phyloP scores from a whole-genome alignment of 2,797 vertebrate species.

The Argentina silus region DNA sequence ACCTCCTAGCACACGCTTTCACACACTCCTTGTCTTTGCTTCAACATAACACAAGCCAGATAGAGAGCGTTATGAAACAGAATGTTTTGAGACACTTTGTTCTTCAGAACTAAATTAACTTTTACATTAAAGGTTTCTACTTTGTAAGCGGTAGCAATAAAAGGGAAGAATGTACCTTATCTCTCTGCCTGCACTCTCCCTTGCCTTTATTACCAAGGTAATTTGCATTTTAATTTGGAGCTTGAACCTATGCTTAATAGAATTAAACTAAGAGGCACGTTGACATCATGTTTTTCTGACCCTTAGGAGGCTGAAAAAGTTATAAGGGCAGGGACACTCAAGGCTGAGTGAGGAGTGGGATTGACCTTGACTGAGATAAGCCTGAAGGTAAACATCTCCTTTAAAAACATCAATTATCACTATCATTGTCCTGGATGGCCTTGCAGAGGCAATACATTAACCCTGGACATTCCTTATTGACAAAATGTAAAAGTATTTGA shows the following conservation, averaged over 20 bases:
- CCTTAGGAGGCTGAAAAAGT: constrained; percentile 53
- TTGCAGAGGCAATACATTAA: constrained; percentile 51
- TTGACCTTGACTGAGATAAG: constrained; percentile 69
- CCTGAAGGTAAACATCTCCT: constrained; percentile 66
- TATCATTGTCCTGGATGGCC: constrained; percentile 52
- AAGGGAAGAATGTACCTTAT: constrained; percentile 74
- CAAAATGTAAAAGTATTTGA: constrained; percentile 24
- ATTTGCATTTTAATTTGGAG: constrained; percentile 87
- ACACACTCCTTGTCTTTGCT: constrained; percentile 58
- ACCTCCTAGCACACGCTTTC: constrained; percentile 41
- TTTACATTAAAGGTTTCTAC: constrained; percentile 74
- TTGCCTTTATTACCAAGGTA: constrained; percentile 73
- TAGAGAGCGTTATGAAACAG: constrained; percentile 58
- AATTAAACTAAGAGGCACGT: constrained; percentile 76
- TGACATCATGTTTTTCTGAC: constrained; percentile 76
- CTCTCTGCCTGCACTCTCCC: constrained; percentile 47
- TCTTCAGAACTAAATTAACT: constrained; percentile 73
- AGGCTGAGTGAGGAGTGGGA: constrained; percentile 41
- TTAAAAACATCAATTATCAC: constrained; percentile 68
- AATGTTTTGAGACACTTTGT: constrained; percentile 67
- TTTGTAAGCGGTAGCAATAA: constrained; percentile 69
- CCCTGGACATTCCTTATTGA: constrained; percentile 50
- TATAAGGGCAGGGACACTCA: constrained; percentile 54
- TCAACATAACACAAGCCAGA: constrained; percentile 54
- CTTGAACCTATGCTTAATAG: constrained; percentile 80